A percentile compares a stretch with the other conserved stretches of the same genome.
Conservation (phyloP, 2,113 vertebrate genomes). For the Rana temporaria region DNA sequence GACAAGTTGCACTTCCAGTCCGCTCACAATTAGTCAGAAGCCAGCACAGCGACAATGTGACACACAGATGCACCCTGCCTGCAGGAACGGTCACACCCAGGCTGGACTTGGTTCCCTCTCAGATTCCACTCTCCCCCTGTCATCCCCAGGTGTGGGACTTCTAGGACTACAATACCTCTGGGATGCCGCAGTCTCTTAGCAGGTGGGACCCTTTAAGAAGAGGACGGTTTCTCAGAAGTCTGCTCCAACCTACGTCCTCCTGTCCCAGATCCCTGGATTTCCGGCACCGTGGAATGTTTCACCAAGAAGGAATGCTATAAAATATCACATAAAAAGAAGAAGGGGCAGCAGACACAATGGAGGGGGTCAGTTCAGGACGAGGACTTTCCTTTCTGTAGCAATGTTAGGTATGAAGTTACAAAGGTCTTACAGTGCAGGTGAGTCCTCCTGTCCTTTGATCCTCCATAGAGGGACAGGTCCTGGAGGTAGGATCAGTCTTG, state of each 20-base stretch:
- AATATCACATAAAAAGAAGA: not conserved
- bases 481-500: not conserved
- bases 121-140: not conserved
- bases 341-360: not conserved
- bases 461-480: not conserved
- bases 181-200: slow-evolving; percentile 20
- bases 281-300: not conserved
- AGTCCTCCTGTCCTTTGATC: not conserved
- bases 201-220: slow-evolving; percentile 16
- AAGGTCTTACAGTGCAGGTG: slow-evolving; percentile 21
- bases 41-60: not conserved
- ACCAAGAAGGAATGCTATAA: not conserved
- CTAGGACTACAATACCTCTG: not conserved
- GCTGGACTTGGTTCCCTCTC: not conserved
- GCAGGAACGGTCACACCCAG: slow-evolving; percentile 40
- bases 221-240: not conserved
- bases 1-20: not conserved
- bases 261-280: not conserved
- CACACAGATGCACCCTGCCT: slow-evolving; percentile 33
- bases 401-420: not conserved
- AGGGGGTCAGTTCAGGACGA: not conserved
- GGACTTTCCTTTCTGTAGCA: not conserved
- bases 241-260: not conserved
- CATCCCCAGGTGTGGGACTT: slow-evolving; percentile 20
- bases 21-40: slow-evolving; percentile 6